Base-by-base conservation (phyloP, 2,113 vertebrate species). In the Meles meles region DNA sequence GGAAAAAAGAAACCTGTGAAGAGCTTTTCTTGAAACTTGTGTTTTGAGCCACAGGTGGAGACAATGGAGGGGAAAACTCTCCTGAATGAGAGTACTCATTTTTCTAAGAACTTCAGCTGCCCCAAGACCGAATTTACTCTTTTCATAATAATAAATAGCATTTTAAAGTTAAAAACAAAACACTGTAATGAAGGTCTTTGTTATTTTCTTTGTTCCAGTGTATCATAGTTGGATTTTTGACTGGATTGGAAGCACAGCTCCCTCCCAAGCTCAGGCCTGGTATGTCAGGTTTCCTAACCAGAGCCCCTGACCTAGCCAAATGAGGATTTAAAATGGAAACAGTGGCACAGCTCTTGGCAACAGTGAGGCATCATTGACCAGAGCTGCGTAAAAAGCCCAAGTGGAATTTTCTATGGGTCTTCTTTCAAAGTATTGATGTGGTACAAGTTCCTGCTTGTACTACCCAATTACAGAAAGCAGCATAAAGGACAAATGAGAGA, bases 111-210 rank as follows among this genome's bases (percentile, higher is more conserved):
- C 1, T 7, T 57, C 20, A 79, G 61, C 39, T 93, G 11, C 49
- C 67, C 69, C 1, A 77, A 23, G 44, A 17, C 20, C 55, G 44
- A 42, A 87, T 87, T 96, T 65, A 29, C 29, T 37, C 5, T 77
- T 87, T 94, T 47, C 20, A 6, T 81, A 81, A 71, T 59, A 90
- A 88, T 77, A 83, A 47, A 71, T 79, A 79, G 49, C 63, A 0
- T 89, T 67, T 93, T 93, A 65, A 61, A 74, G 14, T 93, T 69
- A 77, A 93, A 97, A 87, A 44, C 44, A 92, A 88, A 90, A 67
- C 17, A 21, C 4, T 25, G 37, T 94, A 92, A 55, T 4, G 15
- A 57, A 85, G 31, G 8, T 63, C 84, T 69, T 83, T 87, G 44
- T 92, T 87, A 25, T 83, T 90, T 95, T 71, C 71, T 86, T 96